These are phyloP conservation scores for Chaetodon auriga DNA, from an alignment of 2,113 vertebrate genomes.

Conservation along the genomic window DNA sequence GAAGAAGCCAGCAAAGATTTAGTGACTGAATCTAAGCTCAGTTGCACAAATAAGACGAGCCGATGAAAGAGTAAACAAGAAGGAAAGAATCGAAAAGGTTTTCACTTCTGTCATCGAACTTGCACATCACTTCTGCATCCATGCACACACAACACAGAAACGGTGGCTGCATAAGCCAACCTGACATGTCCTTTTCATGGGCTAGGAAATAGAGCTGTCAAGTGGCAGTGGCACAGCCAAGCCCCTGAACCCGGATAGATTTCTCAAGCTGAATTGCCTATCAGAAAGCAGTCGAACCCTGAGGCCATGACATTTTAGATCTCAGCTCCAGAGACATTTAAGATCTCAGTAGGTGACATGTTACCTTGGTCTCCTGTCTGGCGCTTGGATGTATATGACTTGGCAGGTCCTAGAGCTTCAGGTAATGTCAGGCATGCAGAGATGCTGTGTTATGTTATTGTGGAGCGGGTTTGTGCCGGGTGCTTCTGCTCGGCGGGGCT, in stretches of 20 bases:
- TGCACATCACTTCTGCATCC: constrained; percentile 44
- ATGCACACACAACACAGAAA: constrained; percentile 43
- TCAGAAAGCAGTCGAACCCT: constrained; percentile 67
- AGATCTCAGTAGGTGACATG: constrained; percentile 60
- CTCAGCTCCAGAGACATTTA: constrained; percentile 72
- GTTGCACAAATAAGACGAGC: constrained; percentile 14
- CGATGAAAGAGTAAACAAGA: constrained; percentile 34
- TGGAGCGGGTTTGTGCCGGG: constrained; percentile 8
- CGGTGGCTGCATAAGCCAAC: constrained; percentile 56
- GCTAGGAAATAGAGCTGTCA: constrained; percentile 71
- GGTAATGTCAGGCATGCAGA: constrained; percentile 55
- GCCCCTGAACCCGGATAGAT: constrained; percentile 65
- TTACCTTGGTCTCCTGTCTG: constrained; percentile 58
- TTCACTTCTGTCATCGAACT: constrained; percentile 26
- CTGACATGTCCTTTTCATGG: constrained; percentile 74
- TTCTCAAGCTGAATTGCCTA: constrained; percentile 53
- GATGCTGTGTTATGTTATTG: constrained; percentile 16
- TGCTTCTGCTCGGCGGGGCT: not conserved
- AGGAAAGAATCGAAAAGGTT: constrained; percentile 23
- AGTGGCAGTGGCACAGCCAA: constrained; percentile 57
- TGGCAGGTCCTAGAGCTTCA: constrained; percentile 57
- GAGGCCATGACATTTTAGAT: constrained; percentile 76
- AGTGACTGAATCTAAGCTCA: constrained; percentile 1
- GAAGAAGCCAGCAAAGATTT: not conserved
- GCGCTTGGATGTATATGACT: constrained; percentile 52